These are phyloP conservation scores for Agriopis aurantiaria DNA, from an alignment of 2,888 invertebrate species.

Conservation along the genomic window DNA sequence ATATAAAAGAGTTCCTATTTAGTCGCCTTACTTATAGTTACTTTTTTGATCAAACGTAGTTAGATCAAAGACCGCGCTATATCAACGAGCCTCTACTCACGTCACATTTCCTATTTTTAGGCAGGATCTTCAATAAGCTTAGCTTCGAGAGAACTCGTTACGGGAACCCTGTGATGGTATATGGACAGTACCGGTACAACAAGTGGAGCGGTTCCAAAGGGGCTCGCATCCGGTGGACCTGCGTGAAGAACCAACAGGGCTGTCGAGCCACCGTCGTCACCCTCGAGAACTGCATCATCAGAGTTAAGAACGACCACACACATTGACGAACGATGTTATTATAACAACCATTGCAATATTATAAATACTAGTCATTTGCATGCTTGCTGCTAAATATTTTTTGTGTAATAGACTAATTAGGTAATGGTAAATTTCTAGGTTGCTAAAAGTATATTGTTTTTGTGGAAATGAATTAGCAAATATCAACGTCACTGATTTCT, in stretches of 20 bases:
- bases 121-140: conserved; percentile 11
- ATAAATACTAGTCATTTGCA: conserved; percentile 7
- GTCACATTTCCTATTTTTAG: conserved; percentile 26
- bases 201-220: conserved; percentile 65
- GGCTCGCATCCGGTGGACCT: conserved; percentile 64
- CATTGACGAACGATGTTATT: conserved; percentile 42
- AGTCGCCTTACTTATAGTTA: neutral
- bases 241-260: conserved; percentile 66
- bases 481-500: no score
- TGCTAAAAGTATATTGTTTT: no score
- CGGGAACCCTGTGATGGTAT: conserved; percentile 72
- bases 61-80: no score
- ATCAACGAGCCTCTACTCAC: conserved; percentile 2
- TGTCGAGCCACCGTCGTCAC: conserved; percentile 68
- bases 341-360: neutral
- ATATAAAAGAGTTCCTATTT: neutral
- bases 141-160: conserved; percentile 61
- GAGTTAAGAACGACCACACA: conserved; percentile 58
- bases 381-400: neutral
- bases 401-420: no score
- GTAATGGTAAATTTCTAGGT: no score
- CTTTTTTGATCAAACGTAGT: neutral
- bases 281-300: conserved; percentile 60
- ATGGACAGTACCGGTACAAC: conserved; percentile 65
- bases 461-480: no score